These are phyloP conservation scores for Zoroaster sp. DNA, from an alignment of 53 echinoderm and acorn worm species.

Conservation along the genomic window DNA sequence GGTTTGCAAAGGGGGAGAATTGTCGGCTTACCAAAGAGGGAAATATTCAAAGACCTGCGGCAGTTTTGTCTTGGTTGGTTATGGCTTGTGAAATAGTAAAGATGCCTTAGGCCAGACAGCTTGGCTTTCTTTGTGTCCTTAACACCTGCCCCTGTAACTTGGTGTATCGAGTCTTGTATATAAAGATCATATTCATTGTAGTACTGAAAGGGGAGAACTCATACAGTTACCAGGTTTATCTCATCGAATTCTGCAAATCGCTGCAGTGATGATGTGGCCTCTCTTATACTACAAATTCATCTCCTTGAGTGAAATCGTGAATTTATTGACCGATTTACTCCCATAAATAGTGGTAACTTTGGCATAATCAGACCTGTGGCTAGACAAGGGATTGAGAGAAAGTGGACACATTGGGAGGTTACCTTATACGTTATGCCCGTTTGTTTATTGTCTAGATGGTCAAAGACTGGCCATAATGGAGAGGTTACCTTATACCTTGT, in stretches of 20 bases:
- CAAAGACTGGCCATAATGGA: too few species aligned
- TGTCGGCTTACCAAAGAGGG: conserved; percentile 36
- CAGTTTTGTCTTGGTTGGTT: conserved; percentile 13
- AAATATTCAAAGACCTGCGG: conserved; percentile 4
- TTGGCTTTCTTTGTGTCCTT: conserved; percentile 18
- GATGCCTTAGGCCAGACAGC: conserved; percentile 9
- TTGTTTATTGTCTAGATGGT: too few species aligned
- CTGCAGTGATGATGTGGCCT: background rate
- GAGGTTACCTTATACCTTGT: too few species aligned
- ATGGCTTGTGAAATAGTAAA: conserved; percentile 13
- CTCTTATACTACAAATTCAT: background rate
- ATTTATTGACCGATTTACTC: background rate
- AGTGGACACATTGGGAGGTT: too few species aligned
- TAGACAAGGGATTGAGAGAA: too few species aligned
- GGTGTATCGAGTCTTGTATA: background rate
- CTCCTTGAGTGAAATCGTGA: background rate
- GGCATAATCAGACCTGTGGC: too few species aligned
- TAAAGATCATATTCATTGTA: background rate
- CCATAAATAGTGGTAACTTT: too few species aligned
- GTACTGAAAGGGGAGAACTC: background rate
- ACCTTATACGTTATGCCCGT: too few species aligned
- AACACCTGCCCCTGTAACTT: conserved; percentile 33
- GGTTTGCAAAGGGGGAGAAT: background rate
- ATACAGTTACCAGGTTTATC: conserved; percentile 26
- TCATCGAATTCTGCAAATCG: background rate